A percentile compares a stretch with the other conserved stretches of the same genome.
Conservation (phyloP, 1,140 invertebrate genomes). For the Ooceraea biroi region DNA sequence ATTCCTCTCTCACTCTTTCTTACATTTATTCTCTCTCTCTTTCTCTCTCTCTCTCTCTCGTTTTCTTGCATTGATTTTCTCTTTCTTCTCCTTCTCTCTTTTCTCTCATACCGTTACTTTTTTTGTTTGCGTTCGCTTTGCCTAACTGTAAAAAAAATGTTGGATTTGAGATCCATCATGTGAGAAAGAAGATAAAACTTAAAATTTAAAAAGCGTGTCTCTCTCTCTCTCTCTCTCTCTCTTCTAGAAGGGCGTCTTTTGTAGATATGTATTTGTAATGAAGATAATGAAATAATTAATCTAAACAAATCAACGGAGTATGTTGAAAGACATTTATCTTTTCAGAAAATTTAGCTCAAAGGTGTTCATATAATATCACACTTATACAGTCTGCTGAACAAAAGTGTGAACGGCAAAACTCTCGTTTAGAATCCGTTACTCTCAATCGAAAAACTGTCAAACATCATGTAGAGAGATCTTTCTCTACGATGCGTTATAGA, state of each 20-base stretch:
- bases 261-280: background rate
- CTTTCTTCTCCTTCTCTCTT: slow-evolving; percentile 19
- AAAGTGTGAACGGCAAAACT: too few species aligned
- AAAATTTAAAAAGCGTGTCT: too few species aligned
- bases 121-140: slow-evolving; percentile 15
- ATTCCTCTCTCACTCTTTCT: slow-evolving; percentile 66
- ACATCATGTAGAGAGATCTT: background rate
- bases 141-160: slow-evolving; percentile 66
- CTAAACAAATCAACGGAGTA: background rate
- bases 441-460: too few species aligned
- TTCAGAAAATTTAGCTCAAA: slow-evolving; percentile 26
- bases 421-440: too few species aligned
- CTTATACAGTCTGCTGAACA: background rate
- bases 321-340: background rate
- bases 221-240: too few species aligned
- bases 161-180: slow-evolving; percentile 65
- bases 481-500: background rate
- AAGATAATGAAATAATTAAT: slow-evolving; percentile 38
- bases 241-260: slow-evolving; percentile 23
- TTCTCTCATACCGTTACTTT: slow-evolving; percentile 18
- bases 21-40: slow-evolving; percentile 45
- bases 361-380: slow-evolving; percentile 39
- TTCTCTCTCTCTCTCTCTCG: slow-evolving; percentile 31
- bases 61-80: slow-evolving; percentile 6
- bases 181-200: slow-evolving; percentile 63